Percentiles rank a stretch among this genome's conserved stretches.
Evolutionary conservation across 2,888 invertebrate species (phyloP).

Genomic region (Apomyelois bistriatella): DNA sequence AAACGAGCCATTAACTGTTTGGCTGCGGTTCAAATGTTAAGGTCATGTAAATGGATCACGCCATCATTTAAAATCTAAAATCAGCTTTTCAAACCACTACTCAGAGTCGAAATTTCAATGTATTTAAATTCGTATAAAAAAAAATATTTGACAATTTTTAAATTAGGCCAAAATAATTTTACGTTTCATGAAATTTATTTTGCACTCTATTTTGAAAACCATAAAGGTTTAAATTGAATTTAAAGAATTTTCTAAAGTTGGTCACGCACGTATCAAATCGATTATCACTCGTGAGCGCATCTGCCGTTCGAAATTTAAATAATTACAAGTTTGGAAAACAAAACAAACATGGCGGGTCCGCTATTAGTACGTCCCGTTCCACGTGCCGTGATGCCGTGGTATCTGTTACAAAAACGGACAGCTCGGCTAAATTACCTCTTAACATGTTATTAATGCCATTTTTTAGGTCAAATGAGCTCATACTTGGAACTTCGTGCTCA

Average conservation of each 20-base stretch:
- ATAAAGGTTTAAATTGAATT: conserved; percentile 1
- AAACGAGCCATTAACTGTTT: conserved; percentile 48
- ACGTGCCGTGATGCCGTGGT: conserved; percentile 32
- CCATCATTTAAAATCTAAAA: background rate
- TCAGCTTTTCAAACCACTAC: background rate
- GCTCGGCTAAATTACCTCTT: conserved; percentile 57
- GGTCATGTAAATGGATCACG: background rate
- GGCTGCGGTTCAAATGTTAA: conserved; percentile 26
- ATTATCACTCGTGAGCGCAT: conserved; percentile 60
- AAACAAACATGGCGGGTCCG: conserved; percentile 47
- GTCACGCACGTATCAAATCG: conserved; percentile 35
- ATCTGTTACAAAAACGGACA: conserved; percentile 57
- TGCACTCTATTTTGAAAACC: background rate
- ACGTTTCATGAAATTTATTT: background rate
- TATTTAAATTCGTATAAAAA: background rate
- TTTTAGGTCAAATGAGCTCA: conserved; percentile 22
- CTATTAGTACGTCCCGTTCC: conserved; percentile 38
- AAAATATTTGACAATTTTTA: conserved; percentile 4
- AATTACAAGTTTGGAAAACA: conserved; percentile 64
- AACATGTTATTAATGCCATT: conserved; percentile 54
- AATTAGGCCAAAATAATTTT: background rate
- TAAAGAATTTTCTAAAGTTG: background rate
- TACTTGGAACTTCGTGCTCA: conserved; percentile 11
- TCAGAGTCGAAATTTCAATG: background rate
- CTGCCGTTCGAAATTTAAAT: conserved; percentile 74